Percentiles rank a stretch among this genome's conserved stretches.
These are phyloP conservation scores for Nemapogon koenigi DNA, from an alignment of 2,888 invertebrate genomes.

Conservation along the genomic window DNA sequence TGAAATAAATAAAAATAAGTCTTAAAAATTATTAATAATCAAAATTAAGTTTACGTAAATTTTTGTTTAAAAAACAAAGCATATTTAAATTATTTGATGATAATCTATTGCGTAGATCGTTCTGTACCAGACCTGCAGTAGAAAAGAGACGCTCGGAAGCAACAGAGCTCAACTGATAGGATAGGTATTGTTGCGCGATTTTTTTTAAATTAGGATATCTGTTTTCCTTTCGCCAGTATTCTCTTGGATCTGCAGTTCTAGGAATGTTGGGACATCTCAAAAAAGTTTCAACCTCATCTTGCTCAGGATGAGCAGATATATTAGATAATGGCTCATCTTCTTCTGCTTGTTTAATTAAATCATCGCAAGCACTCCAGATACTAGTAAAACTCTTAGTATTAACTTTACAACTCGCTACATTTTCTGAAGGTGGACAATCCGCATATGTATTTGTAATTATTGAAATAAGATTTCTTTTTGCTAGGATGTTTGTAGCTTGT, in stretches of 20 bases:
- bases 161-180: constrained; percentile 16
- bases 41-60: constrained; percentile 16
- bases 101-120: constrained; percentile 14
- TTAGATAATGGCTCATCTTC: constrained; percentile 14
- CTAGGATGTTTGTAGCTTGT: not conserved
- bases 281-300: constrained; percentile 16
- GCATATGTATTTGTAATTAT: not conserved
- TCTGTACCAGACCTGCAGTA: constrained; percentile 15
- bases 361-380: constrained; percentile 13
- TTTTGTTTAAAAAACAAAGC: constrained; percentile 17
- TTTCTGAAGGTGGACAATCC: too few relatives aligned
- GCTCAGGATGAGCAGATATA: constrained; percentile 13
- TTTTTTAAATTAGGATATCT: constrained; percentile 17
- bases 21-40: constrained; percentile 10
- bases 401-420: too few relatives aligned
- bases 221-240: constrained; percentile 16
- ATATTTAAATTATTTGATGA: constrained; percentile 14
- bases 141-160: constrained; percentile 18
- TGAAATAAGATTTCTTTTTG: not conserved
- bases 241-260: constrained; percentile 17
- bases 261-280: constrained; percentile 15
- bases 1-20: too few relatives aligned
- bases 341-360: constrained; percentile 10
- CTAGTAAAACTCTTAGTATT: too few relatives aligned
- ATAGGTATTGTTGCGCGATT: constrained; percentile 17